Evolutionary conservation across 2,888 invertebrate genomes (phyloP).

Genomic region (Trichacis sp.): DNA sequence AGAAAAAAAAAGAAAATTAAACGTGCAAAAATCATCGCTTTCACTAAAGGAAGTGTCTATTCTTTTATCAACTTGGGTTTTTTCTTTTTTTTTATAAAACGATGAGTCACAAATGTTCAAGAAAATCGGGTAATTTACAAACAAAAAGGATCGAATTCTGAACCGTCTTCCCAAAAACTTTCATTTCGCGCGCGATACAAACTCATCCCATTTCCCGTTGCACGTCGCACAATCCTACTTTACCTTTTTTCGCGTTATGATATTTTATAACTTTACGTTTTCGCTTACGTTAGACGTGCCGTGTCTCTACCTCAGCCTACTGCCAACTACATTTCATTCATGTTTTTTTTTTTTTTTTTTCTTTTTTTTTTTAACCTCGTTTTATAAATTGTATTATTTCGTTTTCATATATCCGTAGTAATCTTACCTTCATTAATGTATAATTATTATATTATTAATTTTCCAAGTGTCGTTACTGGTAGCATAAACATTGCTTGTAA

Average conservation of each 20-base stretch:
- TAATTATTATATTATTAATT: slow-evolving; percentile 41
- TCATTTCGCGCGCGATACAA: no score
- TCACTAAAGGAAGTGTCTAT: no score
- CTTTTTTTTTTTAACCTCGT: slow-evolving; percentile 46
- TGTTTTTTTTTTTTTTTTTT: slow-evolving; percentile 37
- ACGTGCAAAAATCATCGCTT: no score
- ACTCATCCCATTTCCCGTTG: slow-evolving; percentile 40
- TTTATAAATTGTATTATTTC: slow-evolving; percentile 64
- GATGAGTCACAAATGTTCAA: slow-evolving; percentile 6
- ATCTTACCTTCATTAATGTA: slow-evolving; percentile 56
- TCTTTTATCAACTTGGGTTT: no score
- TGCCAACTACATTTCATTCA: slow-evolving; percentile 59
- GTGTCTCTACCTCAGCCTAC: slow-evolving; percentile 65
- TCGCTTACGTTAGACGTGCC: slow-evolving; percentile 63
- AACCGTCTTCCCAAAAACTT: no score
- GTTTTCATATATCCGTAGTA: slow-evolving; percentile 61
- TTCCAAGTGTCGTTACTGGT: slow-evolving; percentile 41
- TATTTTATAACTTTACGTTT: slow-evolving; percentile 57
- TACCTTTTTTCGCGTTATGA: slow-evolving; percentile 61
- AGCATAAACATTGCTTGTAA: slow-evolving; percentile 42
- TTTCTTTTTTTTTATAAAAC: no score
- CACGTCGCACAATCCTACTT: slow-evolving; percentile 60
- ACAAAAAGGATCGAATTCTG: no score
- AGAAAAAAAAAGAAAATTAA: no score
- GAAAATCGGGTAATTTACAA: slow-evolving; percentile 1